phyloP scores from a whole-genome alignment of 2,888 invertebrate species.

The Emmelina monodactyla region DNA sequence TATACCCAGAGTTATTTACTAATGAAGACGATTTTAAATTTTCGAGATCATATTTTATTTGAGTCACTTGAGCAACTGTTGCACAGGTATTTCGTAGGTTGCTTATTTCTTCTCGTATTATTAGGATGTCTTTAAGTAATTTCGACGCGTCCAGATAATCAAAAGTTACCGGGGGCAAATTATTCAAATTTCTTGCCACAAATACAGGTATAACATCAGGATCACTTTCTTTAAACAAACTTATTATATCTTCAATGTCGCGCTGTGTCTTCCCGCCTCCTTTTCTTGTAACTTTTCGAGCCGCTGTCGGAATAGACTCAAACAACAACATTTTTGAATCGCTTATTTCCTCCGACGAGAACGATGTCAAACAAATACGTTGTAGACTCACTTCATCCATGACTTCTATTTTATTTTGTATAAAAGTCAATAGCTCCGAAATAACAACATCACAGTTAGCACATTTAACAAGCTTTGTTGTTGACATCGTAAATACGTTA shows the following conservation, averaged over 20 bases:
- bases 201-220: constrained; percentile 1
- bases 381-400: not conserved
- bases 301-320: not conserved
- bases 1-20: not conserved
- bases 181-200: constrained; percentile 1
- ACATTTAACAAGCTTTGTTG: not conserved
- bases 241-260: constrained; percentile 1
- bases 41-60: not conserved
- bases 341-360: constrained; percentile 1
- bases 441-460: not conserved
- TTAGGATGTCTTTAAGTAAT: not conserved
- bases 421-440: constrained; percentile 1
- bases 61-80: not conserved
- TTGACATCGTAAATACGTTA: constrained; percentile 1
- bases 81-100: not conserved
- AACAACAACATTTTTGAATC: not conserved
- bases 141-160: constrained; percentile 1
- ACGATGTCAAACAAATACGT: not conserved
- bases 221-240: not conserved
- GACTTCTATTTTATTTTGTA: not conserved
- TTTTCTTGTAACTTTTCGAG: not conserved
- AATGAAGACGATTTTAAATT: not conserved
- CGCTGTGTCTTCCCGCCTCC: not conserved
- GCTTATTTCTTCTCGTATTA: not conserved
- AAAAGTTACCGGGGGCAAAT: constrained; percentile 2